Evolutionary conservation across 2,797 vertebrate genomes (phyloP), one percentile per base, ranked within the genome.

Genomic region (Podarcis siculus): DNA sequence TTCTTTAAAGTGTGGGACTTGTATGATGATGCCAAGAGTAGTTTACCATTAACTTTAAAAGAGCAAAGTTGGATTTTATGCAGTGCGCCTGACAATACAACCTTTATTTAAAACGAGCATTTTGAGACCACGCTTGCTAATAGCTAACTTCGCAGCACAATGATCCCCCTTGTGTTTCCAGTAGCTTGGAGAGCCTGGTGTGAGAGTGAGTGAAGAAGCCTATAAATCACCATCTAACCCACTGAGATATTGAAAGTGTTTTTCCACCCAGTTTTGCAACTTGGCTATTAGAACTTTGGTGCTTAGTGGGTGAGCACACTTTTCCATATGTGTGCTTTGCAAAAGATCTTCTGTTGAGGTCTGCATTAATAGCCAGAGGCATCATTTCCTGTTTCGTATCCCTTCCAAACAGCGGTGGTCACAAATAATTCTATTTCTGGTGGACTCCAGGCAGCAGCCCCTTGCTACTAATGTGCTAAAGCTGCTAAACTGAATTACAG

Each of bases 91-190:
- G 72, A 90, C 82, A 90, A 89, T 49, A 78, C 86, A 87, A 58
- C 49, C 73, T 91, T 92, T 92, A 91, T 86, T 94, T 93, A 64
- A 64, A 90, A 91, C 72, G 87, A 81, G 83, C 45, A 27, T 91
- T 92, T 67, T 89, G 72, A 93, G 72, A 82, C 89, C 76, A 27
- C 55, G 76, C n/a, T 85, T 94, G 87, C 90, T 91, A 91, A 82
- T 1, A 73, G 75, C 85, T 89, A 81, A 66, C 30, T 30, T 32
- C 45, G 9, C 32, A 90, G 76, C 93, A 94, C 94, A 92, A 93
- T 92, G 90, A 91, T 86, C 85, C 90, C 82, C 75, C 87, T 93
- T 94, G 89, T 82, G 78, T 88, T 85, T 76, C 73, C 80, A 82
- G 69, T 89, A 87, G 86, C 89, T 91, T 88, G 73, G 45, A 86